Conservation (phyloP, 2,113 vertebrate species). For the Romanogobio albipinnatus region DNA sequence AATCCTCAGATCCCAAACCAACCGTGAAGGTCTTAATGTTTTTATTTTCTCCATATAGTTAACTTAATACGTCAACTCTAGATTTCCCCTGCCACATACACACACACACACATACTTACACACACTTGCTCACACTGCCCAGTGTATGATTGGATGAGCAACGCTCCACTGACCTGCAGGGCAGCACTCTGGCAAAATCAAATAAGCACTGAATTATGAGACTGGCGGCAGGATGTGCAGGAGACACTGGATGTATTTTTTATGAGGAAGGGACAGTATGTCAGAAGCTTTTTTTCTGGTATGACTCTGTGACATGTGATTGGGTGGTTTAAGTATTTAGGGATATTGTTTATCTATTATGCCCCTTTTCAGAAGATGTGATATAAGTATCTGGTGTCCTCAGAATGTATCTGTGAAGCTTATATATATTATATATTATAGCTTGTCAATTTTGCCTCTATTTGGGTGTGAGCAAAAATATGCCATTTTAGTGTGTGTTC, state of each 20-base stretch:
- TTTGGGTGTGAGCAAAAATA: too few relatives aligned
- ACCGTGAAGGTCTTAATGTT: neutral
- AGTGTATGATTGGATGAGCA: conserved; percentile 15
- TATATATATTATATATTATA: too few relatives aligned
- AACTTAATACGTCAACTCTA: neutral
- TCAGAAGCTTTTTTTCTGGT: neutral
- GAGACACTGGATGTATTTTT: conserved; percentile 18
- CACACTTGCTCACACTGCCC: neutral
- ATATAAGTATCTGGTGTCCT: too few relatives aligned
- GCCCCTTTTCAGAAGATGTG: too few relatives aligned
- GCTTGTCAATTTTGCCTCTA: too few relatives aligned
- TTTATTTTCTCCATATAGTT: conserved; percentile 19
- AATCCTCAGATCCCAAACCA: conserved; percentile 6
- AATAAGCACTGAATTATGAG: conserved; percentile 36
- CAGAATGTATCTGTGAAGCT: too few relatives aligned
- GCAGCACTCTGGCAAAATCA: conserved; percentile 32
- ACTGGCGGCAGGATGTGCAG: neutral
- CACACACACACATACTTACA: neutral
- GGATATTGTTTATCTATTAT: neutral
- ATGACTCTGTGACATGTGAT: neutral
- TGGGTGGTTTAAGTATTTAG: neutral
- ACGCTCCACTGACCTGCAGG: conserved; percentile 18
- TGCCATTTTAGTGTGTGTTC: too few relatives aligned
- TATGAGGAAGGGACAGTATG: conserved; percentile 34
- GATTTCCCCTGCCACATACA: neutral